Evolutionary conservation across 2,113 vertebrate species (phyloP).

Genomic region (Passer montanus): DNA sequence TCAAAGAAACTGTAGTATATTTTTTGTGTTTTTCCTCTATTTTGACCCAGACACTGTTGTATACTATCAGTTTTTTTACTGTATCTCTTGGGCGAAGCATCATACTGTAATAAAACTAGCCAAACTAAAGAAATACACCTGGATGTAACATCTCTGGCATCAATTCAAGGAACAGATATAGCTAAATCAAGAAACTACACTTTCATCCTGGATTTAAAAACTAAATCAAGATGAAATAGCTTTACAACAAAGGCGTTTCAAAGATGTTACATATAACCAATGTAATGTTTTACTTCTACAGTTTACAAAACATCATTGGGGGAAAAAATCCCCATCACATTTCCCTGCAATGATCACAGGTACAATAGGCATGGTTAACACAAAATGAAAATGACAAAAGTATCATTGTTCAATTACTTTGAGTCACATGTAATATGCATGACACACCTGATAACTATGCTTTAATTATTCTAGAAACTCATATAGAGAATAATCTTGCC

Average conservation of each 20-base stretch:
- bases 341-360: neutral
- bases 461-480: neutral
- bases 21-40: neutral
- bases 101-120: neutral
- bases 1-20: neutral
- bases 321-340: neutral
- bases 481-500: neutral
- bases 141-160: neutral
- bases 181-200: neutral
- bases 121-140: neutral
- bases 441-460: neutral
- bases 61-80: neutral
- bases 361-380: neutral
- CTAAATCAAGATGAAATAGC: constrained; percentile 5
- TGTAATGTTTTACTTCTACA: neutral
- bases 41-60: neutral
- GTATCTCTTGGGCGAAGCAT: neutral
- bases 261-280: neutral
- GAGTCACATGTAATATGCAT: neutral
- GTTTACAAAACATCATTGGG: neutral
- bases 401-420: neutral
- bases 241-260: neutral
- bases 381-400: neutral
- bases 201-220: constrained; percentile 9
- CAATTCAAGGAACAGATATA: neutral